Conservation (phyloP, 1,140 invertebrate genomes). For the Stegodyphus dumicola region DNA sequence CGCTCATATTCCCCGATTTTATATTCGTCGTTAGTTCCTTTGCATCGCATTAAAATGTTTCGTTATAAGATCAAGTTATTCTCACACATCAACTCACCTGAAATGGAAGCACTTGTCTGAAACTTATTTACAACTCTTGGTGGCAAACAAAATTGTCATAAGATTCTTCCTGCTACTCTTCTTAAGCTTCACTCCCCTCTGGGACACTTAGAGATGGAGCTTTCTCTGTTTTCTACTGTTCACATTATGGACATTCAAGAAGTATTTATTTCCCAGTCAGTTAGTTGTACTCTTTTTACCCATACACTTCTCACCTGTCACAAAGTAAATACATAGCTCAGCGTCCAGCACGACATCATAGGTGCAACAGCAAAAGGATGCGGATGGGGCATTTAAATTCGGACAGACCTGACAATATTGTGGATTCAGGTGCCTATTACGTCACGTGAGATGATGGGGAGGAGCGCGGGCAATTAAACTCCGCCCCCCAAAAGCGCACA, state of each 20-base stretch:
- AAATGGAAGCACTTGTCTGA: too few species aligned
- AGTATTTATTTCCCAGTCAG: neutral
- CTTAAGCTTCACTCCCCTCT: too few species aligned
- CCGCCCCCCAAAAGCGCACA: conserved; percentile 9
- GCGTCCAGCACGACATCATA: neutral
- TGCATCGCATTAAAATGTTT: too few species aligned
- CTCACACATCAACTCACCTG: too few species aligned
- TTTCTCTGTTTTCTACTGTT: neutral
- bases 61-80: too few species aligned
- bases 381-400: conserved; percentile 35
- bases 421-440: conserved; percentile 42
- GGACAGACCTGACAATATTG: conserved; percentile 16
- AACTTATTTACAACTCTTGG: too few species aligned
- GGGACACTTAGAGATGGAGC: too few species aligned
- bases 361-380: conserved; percentile 2
- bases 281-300: conserved; percentile 28
- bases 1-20: too few species aligned
- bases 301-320: conserved; percentile 33
- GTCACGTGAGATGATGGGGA: conserved; percentile 15
- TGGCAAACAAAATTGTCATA: too few species aligned
- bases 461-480: neutral
- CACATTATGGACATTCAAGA: neutral
- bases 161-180: too few species aligned
- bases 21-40: too few species aligned
- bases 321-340: conserved; percentile 9